Evolutionary conservation across 2,888 invertebrate genomes (phyloP).

Genomic region (Hemithea aestivaria): DNA sequence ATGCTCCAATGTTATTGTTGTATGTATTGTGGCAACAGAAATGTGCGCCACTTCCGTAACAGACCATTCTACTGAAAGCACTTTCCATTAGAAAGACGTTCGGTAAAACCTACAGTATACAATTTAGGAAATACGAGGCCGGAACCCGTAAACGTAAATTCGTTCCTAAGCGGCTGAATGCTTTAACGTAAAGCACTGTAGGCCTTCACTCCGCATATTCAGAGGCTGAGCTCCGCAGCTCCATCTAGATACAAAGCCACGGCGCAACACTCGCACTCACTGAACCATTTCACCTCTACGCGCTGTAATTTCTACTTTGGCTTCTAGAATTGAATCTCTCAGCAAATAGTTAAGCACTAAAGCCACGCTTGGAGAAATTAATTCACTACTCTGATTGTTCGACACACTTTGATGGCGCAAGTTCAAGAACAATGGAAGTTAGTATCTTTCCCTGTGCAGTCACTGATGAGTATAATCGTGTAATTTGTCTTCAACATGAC

Average conservation of each 20-base stretch:
- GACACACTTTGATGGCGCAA: constrained; percentile 29
- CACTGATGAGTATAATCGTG: background rate
- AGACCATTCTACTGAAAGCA: constrained; percentile 26
- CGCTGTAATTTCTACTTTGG: constrained; percentile 47
- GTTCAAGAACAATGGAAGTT: constrained; percentile 6
- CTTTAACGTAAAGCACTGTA: constrained; percentile 42
- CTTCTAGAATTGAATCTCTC: constrained; percentile 45
- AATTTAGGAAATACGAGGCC: constrained; percentile 43
- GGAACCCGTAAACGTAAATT: constrained; percentile 54
- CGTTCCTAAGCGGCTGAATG: constrained; percentile 46
- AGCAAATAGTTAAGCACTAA: constrained; percentile 37
- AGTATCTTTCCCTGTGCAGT: background rate
- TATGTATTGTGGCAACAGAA: constrained; percentile 13
- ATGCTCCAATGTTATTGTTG: constrained; percentile 17
- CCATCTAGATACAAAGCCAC: constrained; percentile 41
- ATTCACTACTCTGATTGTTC: constrained; percentile 37
- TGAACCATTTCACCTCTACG: constrained; percentile 39
- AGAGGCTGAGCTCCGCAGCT: constrained; percentile 39
- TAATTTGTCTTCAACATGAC: background rate
- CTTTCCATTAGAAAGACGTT: constrained; percentile 40
- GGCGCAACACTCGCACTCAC: constrained; percentile 27
- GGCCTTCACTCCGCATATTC: constrained; percentile 47
- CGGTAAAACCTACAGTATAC: constrained; percentile 42
- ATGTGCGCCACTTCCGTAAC: constrained; percentile 21
- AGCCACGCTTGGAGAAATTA: constrained; percentile 38